Evolutionary conservation across 2,797 vertebrate species (phyloP).

Genomic region (Trachops cirrhosus): DNA sequence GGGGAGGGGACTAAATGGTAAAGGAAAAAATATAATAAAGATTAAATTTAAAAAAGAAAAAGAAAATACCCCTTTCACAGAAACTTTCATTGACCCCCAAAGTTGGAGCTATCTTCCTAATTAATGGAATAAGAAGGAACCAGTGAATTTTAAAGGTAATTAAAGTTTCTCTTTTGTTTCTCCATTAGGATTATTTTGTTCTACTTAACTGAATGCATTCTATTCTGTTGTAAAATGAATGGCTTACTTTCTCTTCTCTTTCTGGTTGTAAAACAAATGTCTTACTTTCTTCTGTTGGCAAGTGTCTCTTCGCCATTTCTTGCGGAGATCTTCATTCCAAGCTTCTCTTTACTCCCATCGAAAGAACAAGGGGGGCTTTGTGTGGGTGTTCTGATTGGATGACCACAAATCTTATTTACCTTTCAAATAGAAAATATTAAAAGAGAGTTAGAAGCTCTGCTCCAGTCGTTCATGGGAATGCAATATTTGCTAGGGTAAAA

Average conservation of each 20-base stretch:
- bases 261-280: slow-evolving; percentile 82
- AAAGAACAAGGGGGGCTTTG: slow-evolving; percentile 81
- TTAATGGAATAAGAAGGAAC: not conserved
- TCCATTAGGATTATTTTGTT: slow-evolving; percentile 13
- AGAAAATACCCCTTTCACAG: not conserved
- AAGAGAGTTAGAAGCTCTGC: slow-evolving; percentile 27
- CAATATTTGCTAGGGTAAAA: not conserved
- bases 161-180: slow-evolving; percentile 37
- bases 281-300: slow-evolving; percentile 88
- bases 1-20: too few relatives aligned
- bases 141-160: slow-evolving; percentile 19
- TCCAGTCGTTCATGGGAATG: not conserved
- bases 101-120: slow-evolving; percentile 20
- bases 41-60: too few relatives aligned
- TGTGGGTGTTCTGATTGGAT: slow-evolving; percentile 78
- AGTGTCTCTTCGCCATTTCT: slow-evolving; percentile 84
- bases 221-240: slow-evolving; percentile 75
- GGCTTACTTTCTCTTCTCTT: slow-evolving; percentile 80
- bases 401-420: slow-evolving; percentile 89
- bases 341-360: slow-evolving; percentile 81
- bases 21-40: too few relatives aligned
- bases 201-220: slow-evolving; percentile 48
- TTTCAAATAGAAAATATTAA: slow-evolving; percentile 75
- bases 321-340: slow-evolving; percentile 79
- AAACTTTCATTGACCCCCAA: not conserved